Conservation (phyloP, 1,140 invertebrate species). For the Arion vulgaris region DNA sequence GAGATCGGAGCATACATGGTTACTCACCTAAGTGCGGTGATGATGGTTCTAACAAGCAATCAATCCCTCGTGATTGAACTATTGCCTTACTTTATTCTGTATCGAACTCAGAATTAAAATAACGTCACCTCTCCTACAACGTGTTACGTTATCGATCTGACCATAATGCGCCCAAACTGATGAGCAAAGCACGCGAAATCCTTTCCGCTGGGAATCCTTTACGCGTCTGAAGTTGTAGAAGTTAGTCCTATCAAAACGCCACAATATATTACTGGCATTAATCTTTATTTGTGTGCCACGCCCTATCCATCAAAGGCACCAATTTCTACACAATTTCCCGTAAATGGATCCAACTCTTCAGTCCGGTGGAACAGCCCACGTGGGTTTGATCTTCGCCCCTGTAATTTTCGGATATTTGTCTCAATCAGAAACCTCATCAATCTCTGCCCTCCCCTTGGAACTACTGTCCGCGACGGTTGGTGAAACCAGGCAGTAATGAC, state of each 20-base stretch:
- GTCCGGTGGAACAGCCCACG: neutral
- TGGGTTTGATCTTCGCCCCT: neutral
- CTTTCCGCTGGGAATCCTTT: neutral
- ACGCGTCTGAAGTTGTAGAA: neutral
- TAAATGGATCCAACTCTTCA: neutral
- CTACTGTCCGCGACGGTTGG: neutral
- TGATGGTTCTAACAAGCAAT: too few species aligned
- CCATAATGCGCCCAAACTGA: neutral
- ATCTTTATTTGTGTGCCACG: neutral
- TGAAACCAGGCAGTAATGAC: neutral
- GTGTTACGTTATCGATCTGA: too few species aligned
- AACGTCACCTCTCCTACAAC: too few species aligned
- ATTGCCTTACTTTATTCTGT: too few species aligned
- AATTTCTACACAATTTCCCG: constrained; percentile 20
- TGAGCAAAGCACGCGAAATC: neutral
- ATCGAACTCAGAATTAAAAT: too few species aligned
- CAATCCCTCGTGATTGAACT: too few species aligned
- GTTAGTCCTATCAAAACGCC: neutral
- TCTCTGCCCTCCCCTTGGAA: neutral
- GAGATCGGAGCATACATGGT: too few species aligned
- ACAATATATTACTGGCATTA: neutral
- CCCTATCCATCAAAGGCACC: constrained; percentile 18
- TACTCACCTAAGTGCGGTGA: too few species aligned
- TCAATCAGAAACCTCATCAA: constrained; percentile 9
- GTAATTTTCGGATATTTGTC: constrained; percentile 34